Percentiles rank a stretch among this genome's conserved stretches.
These are phyloP conservation scores for Athalia cordata DNA, from an alignment of 2,888 invertebrate species.

Conservation along the genomic window DNA sequence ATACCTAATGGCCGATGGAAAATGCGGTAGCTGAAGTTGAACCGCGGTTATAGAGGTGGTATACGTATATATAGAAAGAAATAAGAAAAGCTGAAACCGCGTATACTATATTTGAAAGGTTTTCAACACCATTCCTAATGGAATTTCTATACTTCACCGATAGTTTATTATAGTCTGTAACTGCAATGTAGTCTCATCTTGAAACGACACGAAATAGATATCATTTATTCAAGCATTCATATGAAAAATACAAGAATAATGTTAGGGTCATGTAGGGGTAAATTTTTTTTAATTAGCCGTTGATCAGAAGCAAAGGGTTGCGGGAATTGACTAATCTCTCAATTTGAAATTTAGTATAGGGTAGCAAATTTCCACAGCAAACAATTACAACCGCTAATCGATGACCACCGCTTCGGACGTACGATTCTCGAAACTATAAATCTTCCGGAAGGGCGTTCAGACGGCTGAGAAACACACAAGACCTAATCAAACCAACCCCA, in stretches of 20 bases:
- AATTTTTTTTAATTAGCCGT: too few relatives aligned
- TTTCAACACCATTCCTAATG: conserved; percentile 13
- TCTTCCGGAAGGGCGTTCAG: background rate
- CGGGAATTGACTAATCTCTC: background rate
- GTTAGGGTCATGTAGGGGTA: too few relatives aligned
- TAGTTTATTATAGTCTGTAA: background rate
- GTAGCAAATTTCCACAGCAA: background rate
- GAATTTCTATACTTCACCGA: conserved; percentile 29
- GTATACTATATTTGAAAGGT: conserved; percentile 27
- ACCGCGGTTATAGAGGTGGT: conserved; percentile 28
- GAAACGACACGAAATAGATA: conserved; percentile 12
- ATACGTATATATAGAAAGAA: background rate
- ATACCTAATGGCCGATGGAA: conserved; percentile 43
- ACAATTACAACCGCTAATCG: background rate
- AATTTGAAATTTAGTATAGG: background rate
- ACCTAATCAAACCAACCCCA: conserved; percentile 30
- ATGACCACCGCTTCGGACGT: background rate
- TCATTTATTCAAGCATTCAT: background rate
- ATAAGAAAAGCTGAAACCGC: conserved; percentile 20
- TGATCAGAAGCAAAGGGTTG: too few relatives aligned
- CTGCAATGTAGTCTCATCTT: background rate
- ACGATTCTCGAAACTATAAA: conserved; percentile 12
- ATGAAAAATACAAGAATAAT: background rate
- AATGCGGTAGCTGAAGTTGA: conserved; percentile 39
- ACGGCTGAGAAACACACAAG: conserved; percentile 24